Percentiles rank a stretch among this genome's conserved stretches.
Conservation (phyloP, 2,113 vertebrate species). For the Sprattus sprattus region DNA sequence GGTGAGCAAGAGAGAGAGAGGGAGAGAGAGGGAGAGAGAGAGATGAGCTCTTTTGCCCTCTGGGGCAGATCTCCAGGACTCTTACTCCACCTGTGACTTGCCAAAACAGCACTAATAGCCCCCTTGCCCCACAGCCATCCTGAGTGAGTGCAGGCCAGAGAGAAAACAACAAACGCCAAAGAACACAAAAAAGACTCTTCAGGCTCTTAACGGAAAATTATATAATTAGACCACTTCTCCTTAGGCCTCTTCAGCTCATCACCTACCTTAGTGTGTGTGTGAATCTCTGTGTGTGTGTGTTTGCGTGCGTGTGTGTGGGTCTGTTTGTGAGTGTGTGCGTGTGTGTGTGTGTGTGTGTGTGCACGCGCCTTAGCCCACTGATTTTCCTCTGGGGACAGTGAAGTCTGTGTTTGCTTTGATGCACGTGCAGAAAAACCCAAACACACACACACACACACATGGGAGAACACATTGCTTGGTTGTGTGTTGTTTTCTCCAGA, state of each 20-base stretch:
- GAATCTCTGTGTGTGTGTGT: too few species aligned
- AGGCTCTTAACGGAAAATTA: conserved; percentile 39
- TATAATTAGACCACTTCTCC: conserved; percentile 24
- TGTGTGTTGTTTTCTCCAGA: conserved; percentile 27
- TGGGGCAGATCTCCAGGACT: background rate
- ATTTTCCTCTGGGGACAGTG: background rate
- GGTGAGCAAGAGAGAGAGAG: too few species aligned
- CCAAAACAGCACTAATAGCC: conserved; percentile 37
- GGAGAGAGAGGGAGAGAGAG: too few species aligned
- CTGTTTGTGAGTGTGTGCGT: too few species aligned
- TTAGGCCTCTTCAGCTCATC: background rate
- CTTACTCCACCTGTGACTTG: conserved; percentile 45
- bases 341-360: too few species aligned
- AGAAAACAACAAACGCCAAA: conserved; percentile 25
- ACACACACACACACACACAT: background rate
- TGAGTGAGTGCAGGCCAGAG: conserved; percentile 25
- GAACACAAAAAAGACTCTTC: conserved; percentile 51
- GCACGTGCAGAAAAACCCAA: background rate
- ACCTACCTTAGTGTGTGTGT: too few species aligned
- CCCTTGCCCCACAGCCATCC: conserved; percentile 56
- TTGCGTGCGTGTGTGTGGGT: too few species aligned
- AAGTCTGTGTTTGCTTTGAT: background rate
- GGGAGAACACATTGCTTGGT: conserved; percentile 10
- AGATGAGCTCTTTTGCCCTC: conserved; percentile 20
- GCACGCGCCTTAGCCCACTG: background rate